phyloP scores from a whole-genome alignment of 2,797 vertebrate genomes.

The Dryobates pubescens region DNA sequence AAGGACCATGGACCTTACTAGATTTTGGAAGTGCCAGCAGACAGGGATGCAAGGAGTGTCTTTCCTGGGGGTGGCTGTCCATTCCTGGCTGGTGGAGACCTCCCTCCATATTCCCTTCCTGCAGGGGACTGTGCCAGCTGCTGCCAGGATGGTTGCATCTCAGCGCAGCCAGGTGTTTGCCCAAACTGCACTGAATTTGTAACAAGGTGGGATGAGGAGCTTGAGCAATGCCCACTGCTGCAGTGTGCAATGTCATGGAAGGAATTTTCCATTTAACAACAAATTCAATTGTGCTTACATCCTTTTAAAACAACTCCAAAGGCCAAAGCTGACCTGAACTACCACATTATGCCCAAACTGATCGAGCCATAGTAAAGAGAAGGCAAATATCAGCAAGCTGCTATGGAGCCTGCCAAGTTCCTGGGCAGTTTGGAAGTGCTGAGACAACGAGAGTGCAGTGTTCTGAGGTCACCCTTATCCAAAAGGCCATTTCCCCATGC shows the following conservation, averaged over 20 bases:
- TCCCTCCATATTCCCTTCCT: background rate
- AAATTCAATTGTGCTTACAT: background rate
- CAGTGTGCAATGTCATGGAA: background rate
- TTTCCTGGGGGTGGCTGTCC: background rate
- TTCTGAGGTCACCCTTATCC: background rate
- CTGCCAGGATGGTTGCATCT: background rate
- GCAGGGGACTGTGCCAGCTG: background rate
- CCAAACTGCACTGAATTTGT: background rate
- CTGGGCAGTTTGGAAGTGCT: background rate
- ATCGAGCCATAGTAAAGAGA: background rate
- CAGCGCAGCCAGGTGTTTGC: background rate
- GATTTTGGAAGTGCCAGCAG: background rate
- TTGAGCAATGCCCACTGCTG: background rate
- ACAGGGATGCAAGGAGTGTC: background rate
- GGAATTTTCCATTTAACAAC: background rate
- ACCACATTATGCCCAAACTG: fast-evolving
- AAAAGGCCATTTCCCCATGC: background rate
- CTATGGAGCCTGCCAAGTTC: background rate
- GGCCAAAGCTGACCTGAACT: background rate
- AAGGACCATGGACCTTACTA: background rate
- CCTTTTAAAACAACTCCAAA: background rate
- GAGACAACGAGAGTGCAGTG: background rate
- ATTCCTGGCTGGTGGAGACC: background rate
- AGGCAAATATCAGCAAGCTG: background rate
- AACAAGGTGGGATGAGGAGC: background rate